Evolutionary conservation across 2,113 vertebrate species (phyloP).

Genomic region (Chascanopsetta lugubris): DNA sequence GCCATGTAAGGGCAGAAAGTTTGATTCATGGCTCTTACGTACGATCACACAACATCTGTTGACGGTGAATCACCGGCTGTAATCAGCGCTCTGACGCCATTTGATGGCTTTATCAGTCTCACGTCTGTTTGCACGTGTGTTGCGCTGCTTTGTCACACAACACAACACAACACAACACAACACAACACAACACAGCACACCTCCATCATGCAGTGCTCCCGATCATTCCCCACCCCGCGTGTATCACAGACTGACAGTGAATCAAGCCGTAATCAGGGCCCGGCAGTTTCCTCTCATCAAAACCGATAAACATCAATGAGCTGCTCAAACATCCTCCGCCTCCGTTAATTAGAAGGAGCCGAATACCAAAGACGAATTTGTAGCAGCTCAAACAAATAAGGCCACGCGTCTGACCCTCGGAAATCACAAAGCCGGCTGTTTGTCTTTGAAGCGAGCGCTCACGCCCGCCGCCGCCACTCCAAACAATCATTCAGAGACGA

Average conservation of each 20-base stretch:
- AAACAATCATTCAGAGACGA: slow-evolving; percentile 65
- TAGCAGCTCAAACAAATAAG: slow-evolving; percentile 39
- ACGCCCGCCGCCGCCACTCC: slow-evolving; percentile 57
- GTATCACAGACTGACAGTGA: too few species aligned
- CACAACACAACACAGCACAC: background rate
- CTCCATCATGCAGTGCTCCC: too few species aligned
- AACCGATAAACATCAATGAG: slow-evolving; percentile 60
- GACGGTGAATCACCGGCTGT: slow-evolving; percentile 67
- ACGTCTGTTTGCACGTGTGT: slow-evolving; percentile 13
- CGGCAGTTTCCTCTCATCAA: slow-evolving; percentile 54
- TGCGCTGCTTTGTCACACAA: background rate
- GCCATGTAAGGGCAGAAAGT: slow-evolving; percentile 49
- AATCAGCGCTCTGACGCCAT: slow-evolving; percentile 62
- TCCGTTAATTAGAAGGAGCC: slow-evolving; percentile 45
- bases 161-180: background rate
- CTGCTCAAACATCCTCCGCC: slow-evolving; percentile 46
- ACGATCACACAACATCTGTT: slow-evolving; percentile 76
- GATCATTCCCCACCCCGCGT: too few species aligned
- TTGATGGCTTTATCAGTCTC: slow-evolving; percentile 64
- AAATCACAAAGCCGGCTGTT: slow-evolving; percentile 41
- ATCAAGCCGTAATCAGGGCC: slow-evolving; percentile 25
- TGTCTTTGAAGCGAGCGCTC: slow-evolving; percentile 49
- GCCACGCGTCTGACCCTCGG: slow-evolving; percentile 44
- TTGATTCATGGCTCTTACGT: slow-evolving; percentile 74
- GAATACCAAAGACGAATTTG: slow-evolving; percentile 38